Conservation (phyloP, 2,888 invertebrate species). For the Iselma pallidipennis region DNA sequence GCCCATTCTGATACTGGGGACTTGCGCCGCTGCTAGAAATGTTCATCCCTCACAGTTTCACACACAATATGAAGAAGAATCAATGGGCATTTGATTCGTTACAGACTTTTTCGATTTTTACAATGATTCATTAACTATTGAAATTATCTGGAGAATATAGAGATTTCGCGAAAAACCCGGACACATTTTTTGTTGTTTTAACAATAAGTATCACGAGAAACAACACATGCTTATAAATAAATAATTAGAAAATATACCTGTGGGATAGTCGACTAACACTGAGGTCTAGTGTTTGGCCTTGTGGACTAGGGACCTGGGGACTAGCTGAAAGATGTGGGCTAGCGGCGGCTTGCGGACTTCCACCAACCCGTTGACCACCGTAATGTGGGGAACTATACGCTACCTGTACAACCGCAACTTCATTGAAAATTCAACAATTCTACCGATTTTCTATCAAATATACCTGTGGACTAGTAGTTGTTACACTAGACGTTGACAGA, state of each 20-base stretch:
- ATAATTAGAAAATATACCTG: conserved; percentile 63
- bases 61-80: not conserved
- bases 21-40: conserved; percentile 59
- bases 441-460: conserved; percentile 54
- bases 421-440: conserved; percentile 41
- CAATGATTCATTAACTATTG: too few species aligned
- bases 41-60: conserved; percentile 10
- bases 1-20: conserved; percentile 62
- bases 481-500: conserved; percentile 83
- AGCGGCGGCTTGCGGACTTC: conserved; percentile 83
- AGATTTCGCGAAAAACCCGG: too few species aligned
- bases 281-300: conserved; percentile 87
- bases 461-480: conserved; percentile 83
- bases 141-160: not conserved
- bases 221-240: not conserved
- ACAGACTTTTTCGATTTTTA: not conserved
- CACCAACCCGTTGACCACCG: conserved; percentile 71
- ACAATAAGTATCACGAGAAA: not conserved
- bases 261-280: conserved; percentile 85
- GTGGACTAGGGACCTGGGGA: conserved; percentile 89
- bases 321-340: conserved; percentile 83
- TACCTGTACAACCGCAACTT: conserved; percentile 60
- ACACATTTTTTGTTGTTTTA: too few species aligned
- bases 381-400: conserved; percentile 78
- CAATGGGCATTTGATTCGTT: not conserved